Percentiles rank a stretch among this genome's conserved stretches.
These are phyloP conservation scores for Melipona bicolor DNA, from an alignment of 2,888 invertebrate species.

Conservation along the genomic window DNA sequence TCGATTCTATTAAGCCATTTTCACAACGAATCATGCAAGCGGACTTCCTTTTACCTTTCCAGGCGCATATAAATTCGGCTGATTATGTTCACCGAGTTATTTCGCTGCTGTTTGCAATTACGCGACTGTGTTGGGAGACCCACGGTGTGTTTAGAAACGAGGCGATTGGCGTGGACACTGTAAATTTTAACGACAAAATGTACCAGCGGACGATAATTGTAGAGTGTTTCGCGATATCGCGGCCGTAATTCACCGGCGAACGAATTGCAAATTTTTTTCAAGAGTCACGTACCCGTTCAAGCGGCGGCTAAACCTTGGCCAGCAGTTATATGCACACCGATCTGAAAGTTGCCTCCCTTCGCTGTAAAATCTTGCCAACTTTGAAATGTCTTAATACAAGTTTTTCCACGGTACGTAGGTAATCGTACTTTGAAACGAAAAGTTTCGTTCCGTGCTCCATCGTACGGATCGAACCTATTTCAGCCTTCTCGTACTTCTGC, in stretches of 20 bases:
- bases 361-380: constrained; percentile 64
- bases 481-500: constrained; percentile 28
- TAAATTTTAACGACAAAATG: neutral
- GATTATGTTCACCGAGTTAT: too few species aligned
- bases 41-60: too few species aligned
- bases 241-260: constrained; percentile 13
- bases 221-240: neutral
- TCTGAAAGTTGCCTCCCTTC: constrained; percentile 59
- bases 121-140: neutral
- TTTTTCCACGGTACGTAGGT: constrained; percentile 71
- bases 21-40: neutral
- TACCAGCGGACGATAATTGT: neutral
- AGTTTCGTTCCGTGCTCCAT: constrained; percentile 66
- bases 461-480: constrained; percentile 68
- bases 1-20: neutral
- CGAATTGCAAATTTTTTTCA: constrained; percentile 43
- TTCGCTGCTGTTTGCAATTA: neutral
- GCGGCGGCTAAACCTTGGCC: constrained; percentile 6
- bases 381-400: constrained; percentile 73
- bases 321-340: constrained; percentile 43
- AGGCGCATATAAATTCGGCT: neutral
- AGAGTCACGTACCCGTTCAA: constrained; percentile 8
- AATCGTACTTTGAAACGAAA: constrained; percentile 75
- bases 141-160: neutral
- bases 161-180: neutral